Percentiles rank a stretch among this genome's conserved stretches.
phyloP scores from a whole-genome alignment of 2,797 vertebrate genomes.

The Benthosema pterotum region DNA sequence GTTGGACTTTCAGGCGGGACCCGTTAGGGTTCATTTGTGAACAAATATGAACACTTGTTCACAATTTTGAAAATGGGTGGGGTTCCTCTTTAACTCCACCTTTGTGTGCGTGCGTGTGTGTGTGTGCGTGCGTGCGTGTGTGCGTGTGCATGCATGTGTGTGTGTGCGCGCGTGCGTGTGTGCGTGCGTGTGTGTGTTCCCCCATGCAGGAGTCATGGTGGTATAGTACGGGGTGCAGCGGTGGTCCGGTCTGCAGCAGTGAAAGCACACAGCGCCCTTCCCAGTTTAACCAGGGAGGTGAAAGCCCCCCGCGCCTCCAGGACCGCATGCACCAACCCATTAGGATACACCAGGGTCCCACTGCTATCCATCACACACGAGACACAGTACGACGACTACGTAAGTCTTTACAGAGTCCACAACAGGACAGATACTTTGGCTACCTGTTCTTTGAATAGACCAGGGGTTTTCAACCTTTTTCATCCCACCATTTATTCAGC shows the following conservation, averaged over 20 bases:
- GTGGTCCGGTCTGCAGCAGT: slow-evolving; percentile 84
- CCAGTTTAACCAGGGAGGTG: slow-evolving; percentile 84
- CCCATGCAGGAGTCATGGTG: slow-evolving; percentile 89
- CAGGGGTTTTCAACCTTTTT: too few relatives aligned
- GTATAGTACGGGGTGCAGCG: slow-evolving; percentile 86
- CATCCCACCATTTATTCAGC: too few relatives aligned
- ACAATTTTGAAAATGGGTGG: too few relatives aligned
- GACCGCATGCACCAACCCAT: slow-evolving; percentile 77
- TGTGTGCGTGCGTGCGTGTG: too few relatives aligned
- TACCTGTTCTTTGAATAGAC: slow-evolving; percentile 39
- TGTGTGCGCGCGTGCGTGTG: too few relatives aligned
- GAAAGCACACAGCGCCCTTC: slow-evolving; percentile 84
- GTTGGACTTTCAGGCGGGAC: too few relatives aligned
- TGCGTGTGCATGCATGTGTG: too few relatives aligned
- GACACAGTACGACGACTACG: slow-evolving; percentile 94
- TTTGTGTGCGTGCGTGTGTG: too few relatives aligned
- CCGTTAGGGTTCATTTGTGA: too few relatives aligned
- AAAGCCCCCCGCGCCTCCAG: slow-evolving; percentile 84
- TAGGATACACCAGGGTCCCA: slow-evolving; percentile 86
- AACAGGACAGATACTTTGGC: slow-evolving; percentile 33
- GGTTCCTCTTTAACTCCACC: too few relatives aligned
- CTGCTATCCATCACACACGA: slow-evolving; percentile 86
- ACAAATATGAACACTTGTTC: too few relatives aligned
- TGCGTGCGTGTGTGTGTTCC: slow-evolving; percentile 29
- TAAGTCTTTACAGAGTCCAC: slow-evolving; percentile 82